Percentiles rank a stretch among this genome's conserved stretches.
Evolutionary conservation across 1,140 invertebrate genomes (phyloP).

Genomic region (Halyomorpha halys): DNA sequence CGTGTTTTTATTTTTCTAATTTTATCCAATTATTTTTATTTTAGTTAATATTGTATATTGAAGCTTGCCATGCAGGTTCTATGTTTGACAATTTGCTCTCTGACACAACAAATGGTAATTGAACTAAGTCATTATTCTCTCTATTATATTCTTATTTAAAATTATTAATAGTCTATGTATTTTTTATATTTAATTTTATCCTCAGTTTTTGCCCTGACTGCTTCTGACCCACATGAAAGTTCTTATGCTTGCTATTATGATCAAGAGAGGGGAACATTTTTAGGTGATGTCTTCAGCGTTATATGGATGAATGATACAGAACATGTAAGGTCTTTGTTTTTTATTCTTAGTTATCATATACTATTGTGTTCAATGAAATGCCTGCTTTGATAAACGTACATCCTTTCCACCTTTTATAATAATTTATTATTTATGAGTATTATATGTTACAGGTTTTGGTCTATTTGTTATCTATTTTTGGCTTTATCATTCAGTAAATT

Average conservation of each 20-base stretch:
- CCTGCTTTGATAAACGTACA: no score
- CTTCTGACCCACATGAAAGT: constrained; percentile 47
- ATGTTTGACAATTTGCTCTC: constrained; percentile 53
- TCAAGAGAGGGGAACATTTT: constrained; percentile 39
- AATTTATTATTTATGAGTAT: no score
- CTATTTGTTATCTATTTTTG: no score
- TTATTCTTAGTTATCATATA: no score
- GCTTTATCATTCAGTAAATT: no score
- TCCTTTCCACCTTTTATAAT: no score
- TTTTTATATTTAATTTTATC: constrained; percentile 3
- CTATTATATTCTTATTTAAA: constrained; percentile 2
- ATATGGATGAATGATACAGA: constrained; percentile 58
- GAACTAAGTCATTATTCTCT: neutral
- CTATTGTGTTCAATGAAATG: no score
- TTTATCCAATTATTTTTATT: constrained; percentile 25
- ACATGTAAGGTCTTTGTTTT: constrained; percentile 34
- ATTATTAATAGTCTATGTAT: constrained; percentile 8
- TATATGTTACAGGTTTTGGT: no score
- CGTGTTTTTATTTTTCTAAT: no score
- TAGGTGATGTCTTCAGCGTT: constrained; percentile 52
- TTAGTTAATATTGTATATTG: constrained; percentile 52
- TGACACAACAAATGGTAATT: constrained; percentile 44
- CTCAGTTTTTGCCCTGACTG: constrained; percentile 54
- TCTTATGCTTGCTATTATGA: constrained; percentile 52
- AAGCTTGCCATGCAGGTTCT: constrained; percentile 56